Percentiles rank a stretch among this genome's conserved stretches.
phyloP scores from a whole-genome alignment of 2,888 invertebrate genomes.

The Phlogophora meticulosa region DNA sequence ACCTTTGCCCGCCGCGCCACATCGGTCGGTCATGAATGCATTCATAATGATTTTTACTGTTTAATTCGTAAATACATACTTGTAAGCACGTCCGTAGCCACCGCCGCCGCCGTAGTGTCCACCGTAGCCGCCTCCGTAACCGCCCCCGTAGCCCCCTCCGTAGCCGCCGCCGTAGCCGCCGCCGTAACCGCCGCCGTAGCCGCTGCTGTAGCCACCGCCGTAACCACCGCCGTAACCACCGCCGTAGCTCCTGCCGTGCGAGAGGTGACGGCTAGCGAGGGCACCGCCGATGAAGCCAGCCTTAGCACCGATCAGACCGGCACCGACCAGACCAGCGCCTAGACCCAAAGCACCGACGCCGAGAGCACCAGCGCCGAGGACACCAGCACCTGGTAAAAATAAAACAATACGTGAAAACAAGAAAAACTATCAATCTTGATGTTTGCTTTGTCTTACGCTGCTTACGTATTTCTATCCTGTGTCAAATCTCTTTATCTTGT shows the following conservation, averaged over 20 bases:
- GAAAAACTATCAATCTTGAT: not conserved
- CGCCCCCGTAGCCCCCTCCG: constrained; percentile 67
- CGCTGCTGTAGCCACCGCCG: constrained; percentile 63
- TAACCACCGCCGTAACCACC: constrained; percentile 56
- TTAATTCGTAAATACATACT: constrained; percentile 52
- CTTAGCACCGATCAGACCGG: constrained; percentile 80
- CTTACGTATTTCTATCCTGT: no score
- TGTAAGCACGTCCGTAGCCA: constrained; percentile 69
- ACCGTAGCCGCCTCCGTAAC: constrained; percentile 61
- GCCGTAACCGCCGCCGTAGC: constrained; percentile 64
- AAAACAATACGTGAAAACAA: constrained; percentile 7
- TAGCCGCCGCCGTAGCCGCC: constrained; percentile 69
- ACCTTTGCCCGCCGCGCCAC: no score
- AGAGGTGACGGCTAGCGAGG: constrained; percentile 72
- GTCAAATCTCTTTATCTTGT: not conserved
- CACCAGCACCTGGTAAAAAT: constrained; percentile 68
- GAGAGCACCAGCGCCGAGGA: constrained; percentile 72
- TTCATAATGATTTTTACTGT: no score
- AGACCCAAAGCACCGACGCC: constrained; percentile 75
- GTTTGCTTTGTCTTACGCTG: no score
- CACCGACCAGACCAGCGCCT: constrained; percentile 79
- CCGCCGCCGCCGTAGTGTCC: constrained; percentile 68
- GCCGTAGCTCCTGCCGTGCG: constrained; percentile 70
- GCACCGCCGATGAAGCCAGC: constrained; percentile 84
- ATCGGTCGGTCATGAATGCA: no score